A percentile compares a stretch with the other conserved stretches of the same genome.
Conservation (phyloP, 2,888 invertebrate genomes). For the Pyrrhia umbra region DNA sequence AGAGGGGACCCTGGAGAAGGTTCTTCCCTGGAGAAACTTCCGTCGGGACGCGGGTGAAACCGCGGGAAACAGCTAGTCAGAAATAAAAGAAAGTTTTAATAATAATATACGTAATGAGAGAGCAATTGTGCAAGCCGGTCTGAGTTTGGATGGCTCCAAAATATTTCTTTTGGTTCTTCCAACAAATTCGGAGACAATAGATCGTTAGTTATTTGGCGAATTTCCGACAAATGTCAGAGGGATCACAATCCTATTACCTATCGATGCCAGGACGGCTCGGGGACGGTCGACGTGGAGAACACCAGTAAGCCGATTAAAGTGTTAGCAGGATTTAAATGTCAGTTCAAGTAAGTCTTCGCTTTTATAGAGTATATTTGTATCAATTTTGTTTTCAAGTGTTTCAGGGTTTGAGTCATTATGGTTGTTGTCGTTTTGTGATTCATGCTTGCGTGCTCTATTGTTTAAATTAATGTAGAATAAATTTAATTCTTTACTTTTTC, state of each 20-base stretch:
- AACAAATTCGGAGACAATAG: constrained; percentile 24
- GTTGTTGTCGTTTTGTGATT: constrained; percentile 11
- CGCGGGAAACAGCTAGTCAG: too few relatives aligned
- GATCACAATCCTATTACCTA: constrained; percentile 60
- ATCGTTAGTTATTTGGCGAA: constrained; percentile 39
- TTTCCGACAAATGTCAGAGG: constrained; percentile 37
- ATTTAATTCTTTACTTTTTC: constrained; percentile 19
- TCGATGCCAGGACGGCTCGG: constrained; percentile 33
- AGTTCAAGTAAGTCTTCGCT: constrained; percentile 34
- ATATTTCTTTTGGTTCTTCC: background rate
- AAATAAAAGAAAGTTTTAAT: too few relatives aligned
- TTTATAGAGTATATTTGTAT: constrained; percentile 39
- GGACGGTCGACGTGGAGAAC: constrained; percentile 30
- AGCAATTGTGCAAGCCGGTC: too few relatives aligned
- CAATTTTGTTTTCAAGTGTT: constrained; percentile 40
- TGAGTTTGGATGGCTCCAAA: background rate
- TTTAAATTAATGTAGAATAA: constrained; percentile 19
- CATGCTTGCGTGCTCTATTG: constrained; percentile 21
- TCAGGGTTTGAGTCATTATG: constrained; percentile 32
- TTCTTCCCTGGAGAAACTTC: too few relatives aligned
- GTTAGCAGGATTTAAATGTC: constrained; percentile 49
- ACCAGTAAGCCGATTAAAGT: constrained; percentile 58
- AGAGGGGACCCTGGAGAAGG: too few relatives aligned
- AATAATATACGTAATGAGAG: too few relatives aligned
- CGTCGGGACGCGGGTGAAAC: too few relatives aligned